These are phyloP conservation scores for Leptodactylus fuscus DNA, from an alignment of 2,113 vertebrate genomes.

Conservation along the genomic window DNA sequence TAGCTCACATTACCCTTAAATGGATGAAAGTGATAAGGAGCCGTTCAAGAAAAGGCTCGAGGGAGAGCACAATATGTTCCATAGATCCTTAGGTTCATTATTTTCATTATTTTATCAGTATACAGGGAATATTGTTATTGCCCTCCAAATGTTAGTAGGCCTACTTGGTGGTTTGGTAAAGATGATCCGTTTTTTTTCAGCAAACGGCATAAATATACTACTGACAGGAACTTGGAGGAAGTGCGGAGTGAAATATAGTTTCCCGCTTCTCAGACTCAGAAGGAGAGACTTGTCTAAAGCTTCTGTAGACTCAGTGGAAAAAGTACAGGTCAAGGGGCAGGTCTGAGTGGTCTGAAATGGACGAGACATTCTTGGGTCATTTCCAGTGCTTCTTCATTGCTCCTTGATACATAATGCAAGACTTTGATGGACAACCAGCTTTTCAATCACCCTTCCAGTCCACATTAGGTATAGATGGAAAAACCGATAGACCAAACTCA, in stretches of 20 bases:
- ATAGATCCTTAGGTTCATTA: not conserved
- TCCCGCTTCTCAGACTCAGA: not conserved
- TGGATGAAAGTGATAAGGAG: slow-evolving; percentile 35
- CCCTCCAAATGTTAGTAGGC: not conserved
- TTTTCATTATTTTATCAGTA: slow-evolving; percentile 10
- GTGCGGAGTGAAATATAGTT: not conserved
- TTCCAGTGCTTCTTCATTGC: slow-evolving; percentile 49
- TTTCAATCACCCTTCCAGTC: slow-evolving; percentile 46
- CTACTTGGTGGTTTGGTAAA: not conserved
- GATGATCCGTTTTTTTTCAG: not conserved
- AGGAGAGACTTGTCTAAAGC: slow-evolving; percentile 19
- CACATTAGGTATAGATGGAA: slow-evolving; percentile 56
- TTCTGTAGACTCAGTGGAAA: slow-evolving; percentile 53
- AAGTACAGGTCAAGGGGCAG: slow-evolving; percentile 53
- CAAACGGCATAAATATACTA: not conserved
- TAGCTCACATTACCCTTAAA: slow-evolving; percentile 32
- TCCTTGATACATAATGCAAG: slow-evolving; percentile 54
- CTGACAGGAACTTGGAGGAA: slow-evolving; percentile 17
- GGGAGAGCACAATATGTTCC: slow-evolving; percentile 42
- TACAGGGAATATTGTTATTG: not conserved
- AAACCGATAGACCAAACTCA: slow-evolving; percentile 52
- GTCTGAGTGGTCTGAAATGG: slow-evolving; percentile 60
- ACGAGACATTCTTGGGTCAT: slow-evolving; percentile 58
- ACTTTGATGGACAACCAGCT: slow-evolving; percentile 54
- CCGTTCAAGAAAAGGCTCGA: slow-evolving; percentile 14